Conservation (phyloP, 2,888 invertebrate species). For the Limenitis camilla region DNA sequence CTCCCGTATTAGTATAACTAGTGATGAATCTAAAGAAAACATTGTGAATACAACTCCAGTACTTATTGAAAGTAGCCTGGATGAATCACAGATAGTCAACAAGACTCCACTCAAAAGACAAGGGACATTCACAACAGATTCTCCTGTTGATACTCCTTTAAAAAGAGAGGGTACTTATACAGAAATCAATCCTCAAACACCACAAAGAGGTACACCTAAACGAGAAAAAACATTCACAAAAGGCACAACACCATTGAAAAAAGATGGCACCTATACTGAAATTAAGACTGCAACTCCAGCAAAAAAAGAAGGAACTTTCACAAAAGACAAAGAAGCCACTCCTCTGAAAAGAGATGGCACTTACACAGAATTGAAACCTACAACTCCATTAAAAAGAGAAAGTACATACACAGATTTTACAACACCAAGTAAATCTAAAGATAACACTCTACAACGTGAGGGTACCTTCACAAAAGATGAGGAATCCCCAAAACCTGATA, state of each 20-base stretch:
- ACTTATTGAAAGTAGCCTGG: conserved; percentile 57
- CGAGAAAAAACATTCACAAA: not conserved
- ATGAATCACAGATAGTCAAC: conserved; percentile 33
- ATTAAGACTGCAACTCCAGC: not conserved
- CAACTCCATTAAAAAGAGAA: not conserved
- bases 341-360: conserved; percentile 1
- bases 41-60: conserved; percentile 52
- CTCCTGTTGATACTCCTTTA: not conserved
- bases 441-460: conserved; percentile 34
- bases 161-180: conserved; percentile 8
- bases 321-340: not conserved
- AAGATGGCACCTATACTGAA: not conserved
- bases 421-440: not conserved
- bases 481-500: conserved; percentile 18
- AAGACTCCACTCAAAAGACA: not conserved
- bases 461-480: conserved; percentile 62
- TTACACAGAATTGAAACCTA: not conserved
- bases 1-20: conserved; percentile 52
- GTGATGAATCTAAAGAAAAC: conserved; percentile 53
- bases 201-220: not conserved
- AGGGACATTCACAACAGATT: not conserved
- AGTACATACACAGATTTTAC: not conserved
- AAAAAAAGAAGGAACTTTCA: not conserved
- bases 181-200: not conserved
- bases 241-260: not conserved